Evolutionary conservation across 23 tunicate species (phyloP).

Genomic region (Styela clava): DNA sequence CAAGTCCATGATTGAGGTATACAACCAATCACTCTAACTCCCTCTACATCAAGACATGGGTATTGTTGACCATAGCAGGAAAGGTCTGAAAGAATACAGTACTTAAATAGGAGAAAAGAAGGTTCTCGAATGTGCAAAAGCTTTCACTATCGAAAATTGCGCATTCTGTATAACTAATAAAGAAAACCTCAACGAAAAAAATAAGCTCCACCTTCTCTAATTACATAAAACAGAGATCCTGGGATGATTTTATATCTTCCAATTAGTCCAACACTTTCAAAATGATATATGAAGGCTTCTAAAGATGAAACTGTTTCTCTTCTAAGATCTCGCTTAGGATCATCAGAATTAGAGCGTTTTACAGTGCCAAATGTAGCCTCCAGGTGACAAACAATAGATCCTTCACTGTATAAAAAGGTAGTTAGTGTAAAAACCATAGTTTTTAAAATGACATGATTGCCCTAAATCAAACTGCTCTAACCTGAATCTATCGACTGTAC

Average conservation of each 20-base stretch:
- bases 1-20: conserved; percentile 3
- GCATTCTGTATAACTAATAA: no score
- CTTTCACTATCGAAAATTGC: no score
- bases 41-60: neutral
- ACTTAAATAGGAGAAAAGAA: neutral
- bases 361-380: neutral
- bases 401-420: neutral
- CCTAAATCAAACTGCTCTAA: no score
- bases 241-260: neutral
- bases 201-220: neutral
- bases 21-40: neutral
- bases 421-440: neutral
- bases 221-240: neutral
- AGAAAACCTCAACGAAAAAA: no score
- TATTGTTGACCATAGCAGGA: neutral
- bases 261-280: neutral
- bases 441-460: neutral
- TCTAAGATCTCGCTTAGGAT: neutral
- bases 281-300: neutral
- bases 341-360: neutral
- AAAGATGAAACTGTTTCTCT: neutral
- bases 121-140: neutral
- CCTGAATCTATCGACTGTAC: no score
- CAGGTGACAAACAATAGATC: neutral
- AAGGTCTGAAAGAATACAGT: neutral